phyloP scores from a whole-genome alignment of 2,797 vertebrate species.

The Otolemur crassicaudatus region DNA sequence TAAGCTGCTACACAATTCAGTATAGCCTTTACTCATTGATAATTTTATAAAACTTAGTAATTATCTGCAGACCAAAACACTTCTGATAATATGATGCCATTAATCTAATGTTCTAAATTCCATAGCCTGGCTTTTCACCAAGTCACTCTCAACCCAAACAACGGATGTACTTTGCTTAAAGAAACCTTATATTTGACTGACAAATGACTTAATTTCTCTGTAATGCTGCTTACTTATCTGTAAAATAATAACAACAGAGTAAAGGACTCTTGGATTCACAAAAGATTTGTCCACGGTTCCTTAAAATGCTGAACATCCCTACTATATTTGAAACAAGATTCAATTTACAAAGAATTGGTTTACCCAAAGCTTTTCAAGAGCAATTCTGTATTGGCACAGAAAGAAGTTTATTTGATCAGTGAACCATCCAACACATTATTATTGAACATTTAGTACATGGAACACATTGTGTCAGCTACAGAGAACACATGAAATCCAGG shows the following conservation, averaged over 20 bases:
- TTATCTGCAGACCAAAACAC: neutral
- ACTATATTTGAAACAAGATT: conserved; percentile 61
- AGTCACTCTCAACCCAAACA: neutral
- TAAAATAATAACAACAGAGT: neutral
- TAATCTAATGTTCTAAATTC: neutral
- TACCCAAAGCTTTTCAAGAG: conserved; percentile 46
- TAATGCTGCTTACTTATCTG: neutral
- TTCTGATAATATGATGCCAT: neutral
- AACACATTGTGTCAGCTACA: neutral
- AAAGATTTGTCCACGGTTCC: neutral
- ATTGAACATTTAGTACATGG: conserved; percentile 47
- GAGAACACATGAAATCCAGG: neutral
- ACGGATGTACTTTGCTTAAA: neutral
- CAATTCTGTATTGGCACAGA: conserved; percentile 64
- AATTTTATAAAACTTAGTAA: neutral
- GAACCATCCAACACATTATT: conserved; percentile 65
- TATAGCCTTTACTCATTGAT: neutral
- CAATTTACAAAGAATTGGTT: conserved; percentile 72
- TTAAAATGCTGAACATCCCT: conserved; percentile 20
- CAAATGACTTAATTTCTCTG: neutral
- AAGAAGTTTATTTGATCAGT: conserved; percentile 71
- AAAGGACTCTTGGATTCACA: neutral
- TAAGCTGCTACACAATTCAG: neutral
- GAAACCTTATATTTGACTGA: neutral
- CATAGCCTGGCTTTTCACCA: neutral